These are phyloP conservation scores for Gallinago stenura DNA, from an alignment of 2,797 vertebrate genomes.

Conservation along the genomic window DNA sequence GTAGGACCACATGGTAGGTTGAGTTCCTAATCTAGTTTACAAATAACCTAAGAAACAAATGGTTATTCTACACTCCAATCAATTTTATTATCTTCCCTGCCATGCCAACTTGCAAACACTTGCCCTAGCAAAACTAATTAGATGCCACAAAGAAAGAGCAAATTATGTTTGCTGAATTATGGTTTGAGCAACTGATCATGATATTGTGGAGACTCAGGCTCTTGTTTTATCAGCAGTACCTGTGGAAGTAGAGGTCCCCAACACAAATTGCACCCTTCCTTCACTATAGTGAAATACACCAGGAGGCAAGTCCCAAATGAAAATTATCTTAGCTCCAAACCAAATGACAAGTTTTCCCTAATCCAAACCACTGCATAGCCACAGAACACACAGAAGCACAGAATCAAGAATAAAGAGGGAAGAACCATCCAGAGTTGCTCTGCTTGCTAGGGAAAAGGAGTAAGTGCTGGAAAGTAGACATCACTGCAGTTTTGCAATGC, in stretches of 20 bases:
- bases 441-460: not conserved
- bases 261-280: not conserved
- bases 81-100: not conserved
- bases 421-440: not conserved
- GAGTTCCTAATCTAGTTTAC: not conserved
- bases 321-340: not conserved
- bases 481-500: not conserved
- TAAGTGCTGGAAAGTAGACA: not conserved
- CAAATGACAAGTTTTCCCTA: not conserved
- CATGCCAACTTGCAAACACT: not conserved
- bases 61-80: not conserved
- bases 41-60: not conserved
- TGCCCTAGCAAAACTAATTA: not conserved
- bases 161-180: not conserved
- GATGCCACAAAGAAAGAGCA: not conserved
- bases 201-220: not conserved
- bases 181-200: not conserved
- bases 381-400: not conserved
- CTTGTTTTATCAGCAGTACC: not conserved
- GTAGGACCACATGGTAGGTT: accelerated
- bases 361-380: not conserved
- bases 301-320: not conserved
- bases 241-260: not conserved
- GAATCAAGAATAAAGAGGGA: not conserved
- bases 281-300: not conserved